phyloP scores from a whole-genome alignment of 2,113 vertebrate genomes.

The Leptodactylus fuscus region DNA sequence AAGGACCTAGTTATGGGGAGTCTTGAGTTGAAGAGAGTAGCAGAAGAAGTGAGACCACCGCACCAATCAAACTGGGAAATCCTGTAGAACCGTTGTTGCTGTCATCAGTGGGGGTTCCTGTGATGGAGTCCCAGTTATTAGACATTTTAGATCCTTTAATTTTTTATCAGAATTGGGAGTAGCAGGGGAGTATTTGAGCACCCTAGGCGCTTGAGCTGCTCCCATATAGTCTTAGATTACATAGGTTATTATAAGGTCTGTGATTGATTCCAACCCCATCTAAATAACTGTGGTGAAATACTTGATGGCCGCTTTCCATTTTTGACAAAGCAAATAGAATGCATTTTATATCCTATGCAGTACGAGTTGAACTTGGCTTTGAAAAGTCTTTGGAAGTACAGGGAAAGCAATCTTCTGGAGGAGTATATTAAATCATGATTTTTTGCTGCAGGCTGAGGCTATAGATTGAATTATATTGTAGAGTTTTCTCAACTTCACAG shows the following conservation, averaged over 20 bases:
- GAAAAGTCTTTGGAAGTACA: neutral
- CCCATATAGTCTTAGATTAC: neutral
- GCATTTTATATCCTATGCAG: neutral
- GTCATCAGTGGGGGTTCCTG: no score
- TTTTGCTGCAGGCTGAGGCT: constrained; percentile 13
- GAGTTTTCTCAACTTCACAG: constrained; percentile 23
- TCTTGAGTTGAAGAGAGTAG: no score
- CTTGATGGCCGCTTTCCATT: neutral
- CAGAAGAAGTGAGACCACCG: no score
- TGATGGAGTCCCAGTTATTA: no score
- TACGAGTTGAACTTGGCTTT: neutral
- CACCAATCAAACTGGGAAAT: no score
- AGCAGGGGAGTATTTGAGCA: neutral
- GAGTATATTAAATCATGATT: constrained; percentile 10
- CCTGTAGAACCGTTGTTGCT: no score
- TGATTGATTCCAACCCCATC: neutral
- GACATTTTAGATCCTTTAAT: no score
- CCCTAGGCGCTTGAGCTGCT: neutral
- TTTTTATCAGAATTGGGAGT: no score
- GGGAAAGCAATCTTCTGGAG: constrained; percentile 3
- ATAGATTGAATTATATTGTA: constrained; percentile 25
- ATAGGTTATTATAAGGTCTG: neutral
- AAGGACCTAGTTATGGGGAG: no score
- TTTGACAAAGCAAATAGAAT: neutral
- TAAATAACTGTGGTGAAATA: neutral